phyloP scores from a whole-genome alignment of 2,797 vertebrate genomes.

The Megalops cyprinoides region DNA sequence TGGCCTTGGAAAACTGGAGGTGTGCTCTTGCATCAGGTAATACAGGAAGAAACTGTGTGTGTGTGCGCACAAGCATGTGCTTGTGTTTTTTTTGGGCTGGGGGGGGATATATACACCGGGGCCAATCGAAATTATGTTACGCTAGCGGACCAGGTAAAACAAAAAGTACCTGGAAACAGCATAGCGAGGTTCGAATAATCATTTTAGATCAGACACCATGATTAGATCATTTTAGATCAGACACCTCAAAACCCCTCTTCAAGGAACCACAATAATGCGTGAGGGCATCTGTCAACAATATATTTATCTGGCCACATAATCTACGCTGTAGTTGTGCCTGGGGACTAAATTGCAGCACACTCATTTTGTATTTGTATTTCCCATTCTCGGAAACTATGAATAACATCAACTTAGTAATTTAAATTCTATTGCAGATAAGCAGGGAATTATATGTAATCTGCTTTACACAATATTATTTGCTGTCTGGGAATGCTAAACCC shows the following conservation, averaged over 20 bases:
- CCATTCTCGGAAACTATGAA: neutral
- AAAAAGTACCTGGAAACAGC: neutral
- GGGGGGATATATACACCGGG: no score
- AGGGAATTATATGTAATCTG: slow-evolving; percentile 7
- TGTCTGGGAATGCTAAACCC: neutral
- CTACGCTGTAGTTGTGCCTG: neutral
- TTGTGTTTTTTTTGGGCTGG: neutral
- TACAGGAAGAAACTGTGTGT: no score
- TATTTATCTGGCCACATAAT: slow-evolving; percentile 2
- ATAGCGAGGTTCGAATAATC: neutral
- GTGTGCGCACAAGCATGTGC: no score
- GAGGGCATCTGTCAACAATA: neutral
- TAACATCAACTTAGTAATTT: slow-evolving; percentile 1
- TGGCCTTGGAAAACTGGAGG: no score
- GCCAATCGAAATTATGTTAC: no score
- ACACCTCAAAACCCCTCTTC: neutral
- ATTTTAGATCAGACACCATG: neutral
- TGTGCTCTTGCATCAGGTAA: no score
- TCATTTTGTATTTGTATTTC: slow-evolving; percentile 7
- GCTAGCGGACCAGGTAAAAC: neutral
- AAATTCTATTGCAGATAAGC: neutral
- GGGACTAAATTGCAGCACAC: neutral
- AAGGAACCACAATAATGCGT: neutral
- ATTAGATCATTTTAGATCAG: neutral
- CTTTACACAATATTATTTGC: slow-evolving; percentile 2